Evolutionary conservation across 2,113 vertebrate species (phyloP).

Genomic region (Cettia cetti): DNA sequence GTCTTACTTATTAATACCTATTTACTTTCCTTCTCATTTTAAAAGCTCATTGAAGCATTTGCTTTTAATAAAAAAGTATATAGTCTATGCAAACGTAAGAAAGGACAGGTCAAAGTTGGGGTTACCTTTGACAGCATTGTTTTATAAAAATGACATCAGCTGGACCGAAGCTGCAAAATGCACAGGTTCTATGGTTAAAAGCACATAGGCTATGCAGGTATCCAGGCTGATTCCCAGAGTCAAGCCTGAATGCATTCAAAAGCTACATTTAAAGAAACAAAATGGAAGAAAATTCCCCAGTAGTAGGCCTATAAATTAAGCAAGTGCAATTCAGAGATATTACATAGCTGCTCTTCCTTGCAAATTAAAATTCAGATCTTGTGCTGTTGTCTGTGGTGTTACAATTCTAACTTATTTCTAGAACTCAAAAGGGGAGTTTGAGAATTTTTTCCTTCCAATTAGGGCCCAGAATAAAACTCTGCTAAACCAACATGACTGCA

Average conservation of each 20-base stretch:
- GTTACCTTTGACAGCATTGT: not conserved
- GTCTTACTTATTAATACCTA: not conserved
- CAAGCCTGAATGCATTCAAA: not conserved
- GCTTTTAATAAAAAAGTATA: constrained; percentile 1
- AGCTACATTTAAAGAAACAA: constrained; percentile 26
- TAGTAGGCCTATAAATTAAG: constrained; percentile 43
- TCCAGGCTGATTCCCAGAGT: constrained; percentile 28
- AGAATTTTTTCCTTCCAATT: not conserved
- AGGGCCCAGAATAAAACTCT: not conserved
- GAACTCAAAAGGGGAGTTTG: not conserved
- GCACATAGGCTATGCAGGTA: not conserved
- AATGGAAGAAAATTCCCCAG: constrained; percentile 8
- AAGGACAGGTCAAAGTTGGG: not conserved
- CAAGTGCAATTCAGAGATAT: constrained; percentile 57
- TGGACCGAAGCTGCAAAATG: constrained; percentile 21
- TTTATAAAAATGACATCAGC: constrained; percentile 17
- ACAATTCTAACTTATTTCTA: not conserved
- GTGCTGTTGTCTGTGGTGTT: not conserved
- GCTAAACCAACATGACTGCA: not conserved
- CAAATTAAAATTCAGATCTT: constrained; percentile 20
- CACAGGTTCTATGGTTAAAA: not conserved
- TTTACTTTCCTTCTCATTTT: not conserved
- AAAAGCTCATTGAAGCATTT: not conserved
- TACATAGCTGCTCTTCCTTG: constrained; percentile 43
- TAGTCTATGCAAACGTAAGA: constrained; percentile 9